Conservation (phyloP, 1,140 invertebrate genomes). For the Philopotamus ludificatus region DNA sequence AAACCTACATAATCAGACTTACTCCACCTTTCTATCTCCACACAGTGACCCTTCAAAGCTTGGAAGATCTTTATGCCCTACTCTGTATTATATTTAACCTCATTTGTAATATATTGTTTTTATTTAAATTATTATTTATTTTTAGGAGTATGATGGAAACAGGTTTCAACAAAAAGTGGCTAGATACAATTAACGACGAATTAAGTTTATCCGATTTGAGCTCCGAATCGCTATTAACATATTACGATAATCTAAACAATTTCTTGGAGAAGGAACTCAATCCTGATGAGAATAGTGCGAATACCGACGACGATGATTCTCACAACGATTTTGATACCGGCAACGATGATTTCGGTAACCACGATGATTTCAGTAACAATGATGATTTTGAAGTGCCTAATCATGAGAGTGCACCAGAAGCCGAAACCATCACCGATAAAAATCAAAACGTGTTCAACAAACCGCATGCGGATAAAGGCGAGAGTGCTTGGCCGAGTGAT, state of each 20-base stretch:
- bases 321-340: constrained; percentile 35
- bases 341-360: not conserved
- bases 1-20: no score
- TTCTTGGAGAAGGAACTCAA: no score
- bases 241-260: not conserved
- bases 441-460: not conserved
- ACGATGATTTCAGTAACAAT: constrained; percentile 26
- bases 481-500: not conserved
- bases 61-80: no score
- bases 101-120: no score
- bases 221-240: constrained; percentile 40
- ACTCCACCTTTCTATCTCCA: no score
- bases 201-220: constrained; percentile 44
- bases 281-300: constrained; percentile 16
- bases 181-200: constrained; percentile 40
- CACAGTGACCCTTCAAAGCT: no score
- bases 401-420: constrained; percentile 7
- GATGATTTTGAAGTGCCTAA: constrained; percentile 3
- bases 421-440: constrained; percentile 29
- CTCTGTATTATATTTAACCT: no score
- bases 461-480: not conserved
- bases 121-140: constrained; percentile 23
- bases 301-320: constrained; percentile 8
- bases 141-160: constrained; percentile 43
- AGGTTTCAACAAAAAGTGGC: constrained; percentile 42